These are phyloP conservation scores for Naja naja DNA, from an alignment of 2,113 vertebrate species.

Conservation along the genomic window DNA sequence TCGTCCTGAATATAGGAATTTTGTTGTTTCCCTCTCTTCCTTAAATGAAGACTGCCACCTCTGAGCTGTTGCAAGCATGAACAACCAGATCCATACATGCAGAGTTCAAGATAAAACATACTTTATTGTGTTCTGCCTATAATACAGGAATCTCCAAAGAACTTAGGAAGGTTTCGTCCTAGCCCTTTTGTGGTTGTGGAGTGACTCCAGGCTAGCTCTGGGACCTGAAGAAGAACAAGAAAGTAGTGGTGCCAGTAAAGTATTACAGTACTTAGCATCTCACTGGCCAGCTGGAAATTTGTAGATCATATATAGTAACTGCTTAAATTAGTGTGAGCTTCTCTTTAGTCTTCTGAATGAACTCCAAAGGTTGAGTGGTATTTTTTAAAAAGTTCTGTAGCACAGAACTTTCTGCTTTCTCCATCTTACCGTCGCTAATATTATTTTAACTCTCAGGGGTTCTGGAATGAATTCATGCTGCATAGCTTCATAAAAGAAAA, in stretches of 20 bases:
- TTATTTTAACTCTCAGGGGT: slow-evolving; percentile 56
- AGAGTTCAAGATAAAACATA: neutral
- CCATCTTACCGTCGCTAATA: slow-evolving; percentile 1
- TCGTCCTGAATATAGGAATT: neutral
- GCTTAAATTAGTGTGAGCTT: neutral
- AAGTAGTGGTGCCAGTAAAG: neutral
- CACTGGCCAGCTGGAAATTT: neutral
- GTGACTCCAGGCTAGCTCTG: neutral
- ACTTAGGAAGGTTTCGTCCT: neutral
- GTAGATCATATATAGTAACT: neutral
- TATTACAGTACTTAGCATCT: neutral
- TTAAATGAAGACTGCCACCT: neutral
- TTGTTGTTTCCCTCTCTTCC: neutral
- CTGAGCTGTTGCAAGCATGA: neutral
- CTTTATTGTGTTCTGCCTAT: neutral
- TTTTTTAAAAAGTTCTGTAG: neutral
- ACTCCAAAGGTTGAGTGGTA: slow-evolving; percentile 5
- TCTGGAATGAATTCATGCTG: slow-evolving; percentile 27
- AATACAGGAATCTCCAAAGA: neutral
- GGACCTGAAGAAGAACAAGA: too few species aligned
- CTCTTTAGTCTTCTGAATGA: fast-evolving
- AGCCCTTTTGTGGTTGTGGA: neutral
- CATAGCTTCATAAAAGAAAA: slow-evolving; percentile 38
- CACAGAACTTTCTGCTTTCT: slow-evolving; percentile 13
- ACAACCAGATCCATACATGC: neutral